phyloP scores from a whole-genome alignment of 2,888 invertebrate genomes.

The Lysandra coridon region DNA sequence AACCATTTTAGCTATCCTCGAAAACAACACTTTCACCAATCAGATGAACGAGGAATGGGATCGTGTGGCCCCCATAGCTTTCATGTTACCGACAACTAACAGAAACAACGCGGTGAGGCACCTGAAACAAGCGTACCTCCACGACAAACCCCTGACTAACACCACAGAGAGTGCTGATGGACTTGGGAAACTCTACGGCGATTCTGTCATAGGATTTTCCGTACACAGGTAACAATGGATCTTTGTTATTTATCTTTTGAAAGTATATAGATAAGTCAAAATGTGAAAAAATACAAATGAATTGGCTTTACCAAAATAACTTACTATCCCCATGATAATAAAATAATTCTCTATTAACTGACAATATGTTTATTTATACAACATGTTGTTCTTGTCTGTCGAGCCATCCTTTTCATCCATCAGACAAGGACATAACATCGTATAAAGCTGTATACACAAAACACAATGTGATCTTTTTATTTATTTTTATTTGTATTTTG shows the following conservation, averaged over 20 bases:
- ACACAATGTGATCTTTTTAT: no score
- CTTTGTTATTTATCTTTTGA: background rate
- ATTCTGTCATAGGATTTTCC: constrained; percentile 43
- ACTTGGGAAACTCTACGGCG: constrained; percentile 43
- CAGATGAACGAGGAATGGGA: constrained; percentile 82
- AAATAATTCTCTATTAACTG: no score
- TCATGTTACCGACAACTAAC: constrained; percentile 80
- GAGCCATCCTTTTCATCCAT: no score
- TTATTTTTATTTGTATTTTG: no score
- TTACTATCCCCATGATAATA: no score
- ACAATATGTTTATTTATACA: no score
- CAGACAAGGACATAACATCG: no score
- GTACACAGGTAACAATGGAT: constrained; percentile 41
- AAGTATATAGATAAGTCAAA: no score
- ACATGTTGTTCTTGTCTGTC: no score
- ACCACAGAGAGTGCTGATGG: constrained; percentile 35
- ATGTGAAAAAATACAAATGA: no score
- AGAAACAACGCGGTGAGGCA: constrained; percentile 46
- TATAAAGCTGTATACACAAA: no score
- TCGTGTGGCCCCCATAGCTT: constrained; percentile 82
- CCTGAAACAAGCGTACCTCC: constrained; percentile 52
- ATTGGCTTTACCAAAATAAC: no score
- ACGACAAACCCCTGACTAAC: constrained; percentile 45
- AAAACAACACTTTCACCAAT: constrained; percentile 73
- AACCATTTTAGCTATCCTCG: constrained; percentile 24